Conservation (phyloP, 2,888 invertebrate genomes). For the Noctuana brunneofusca region DNA sequence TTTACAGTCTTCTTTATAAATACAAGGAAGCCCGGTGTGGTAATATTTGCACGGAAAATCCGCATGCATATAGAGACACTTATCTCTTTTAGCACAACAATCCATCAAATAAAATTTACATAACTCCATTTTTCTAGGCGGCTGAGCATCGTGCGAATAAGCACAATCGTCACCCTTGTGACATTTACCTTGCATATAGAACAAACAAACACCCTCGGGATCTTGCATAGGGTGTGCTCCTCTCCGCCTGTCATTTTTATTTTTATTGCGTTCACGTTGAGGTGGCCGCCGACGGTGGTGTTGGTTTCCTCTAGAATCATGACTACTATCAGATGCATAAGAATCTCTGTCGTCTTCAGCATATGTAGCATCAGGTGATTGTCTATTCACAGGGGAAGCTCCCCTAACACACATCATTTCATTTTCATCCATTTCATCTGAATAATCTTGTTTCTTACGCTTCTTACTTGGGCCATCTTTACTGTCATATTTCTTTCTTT, state of each 20-base stretch:
- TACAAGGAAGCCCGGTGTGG: constrained; percentile 95
- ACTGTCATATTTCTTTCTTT: constrained; percentile 82
- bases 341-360: constrained; percentile 81
- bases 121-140: constrained; percentile 94
- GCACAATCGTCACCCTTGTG: constrained; percentile 92
- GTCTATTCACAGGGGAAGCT: constrained; percentile 85
- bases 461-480: constrained; percentile 84
- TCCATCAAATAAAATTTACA: constrained; percentile 98
- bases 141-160: constrained; percentile 92
- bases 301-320: constrained; percentile 77
- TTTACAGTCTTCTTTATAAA: constrained; percentile 92
- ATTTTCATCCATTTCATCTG: constrained; percentile 87
- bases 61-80: constrained; percentile 97
- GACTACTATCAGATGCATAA: constrained; percentile 81
- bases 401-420: constrained; percentile 92
- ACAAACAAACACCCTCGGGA: constrained; percentile 89
- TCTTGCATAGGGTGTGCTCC: constrained; percentile 84
- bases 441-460: constrained; percentile 79
- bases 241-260: constrained; percentile 78
- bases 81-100: constrained; percentile 96
- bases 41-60: constrained; percentile 99
- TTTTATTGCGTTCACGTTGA: constrained; percentile 77
- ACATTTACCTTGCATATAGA: constrained; percentile 95
- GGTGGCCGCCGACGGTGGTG: constrained; percentile 67
- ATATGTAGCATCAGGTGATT: constrained; percentile 60